Evolutionary conservation across 2,797 vertebrate genomes (phyloP).

Genomic region (Sebastes trivittatus): DNA sequence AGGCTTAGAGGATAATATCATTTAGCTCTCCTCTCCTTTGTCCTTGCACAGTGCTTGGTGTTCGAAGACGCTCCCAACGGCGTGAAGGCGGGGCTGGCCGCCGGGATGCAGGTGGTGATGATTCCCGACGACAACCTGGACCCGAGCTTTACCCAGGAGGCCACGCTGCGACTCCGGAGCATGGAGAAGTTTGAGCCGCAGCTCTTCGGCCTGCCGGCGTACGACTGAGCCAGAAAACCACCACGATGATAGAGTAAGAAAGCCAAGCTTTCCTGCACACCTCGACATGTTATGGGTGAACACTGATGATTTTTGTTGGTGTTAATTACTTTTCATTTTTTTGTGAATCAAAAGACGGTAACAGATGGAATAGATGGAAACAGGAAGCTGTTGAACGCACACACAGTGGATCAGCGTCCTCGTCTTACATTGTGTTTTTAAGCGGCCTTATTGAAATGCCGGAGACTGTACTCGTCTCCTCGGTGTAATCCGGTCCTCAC

Average conservation of each 20-base stretch:
- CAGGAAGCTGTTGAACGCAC: background rate
- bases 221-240: conserved; percentile 61
- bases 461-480: conserved; percentile 37
- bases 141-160: conserved; percentile 79
- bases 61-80: conserved; percentile 93
- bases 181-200: conserved; percentile 89
- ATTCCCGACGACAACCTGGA: conserved; percentile 89
- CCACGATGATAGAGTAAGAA: background rate
- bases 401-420: background rate
- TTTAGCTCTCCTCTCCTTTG: conserved; percentile 3
- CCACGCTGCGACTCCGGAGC: conserved; percentile 84
- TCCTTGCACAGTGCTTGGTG: conserved; percentile 87
- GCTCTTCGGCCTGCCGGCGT: conserved; percentile 88
- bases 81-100: conserved; percentile 84
- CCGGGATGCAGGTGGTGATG: conserved; percentile 95
- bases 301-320: background rate
- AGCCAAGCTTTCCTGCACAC: background rate
- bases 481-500: conserved; percentile 57
- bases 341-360: background rate
- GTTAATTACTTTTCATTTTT: background rate
- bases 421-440: background rate
- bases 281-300: background rate
- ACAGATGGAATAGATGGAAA: too few species aligned
- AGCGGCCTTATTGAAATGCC: conserved; percentile 46
- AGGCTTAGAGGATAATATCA: conserved; percentile 46